These are phyloP conservation scores for Malthinus flaveolus DNA, from an alignment of 2,888 invertebrate genomes.

Conservation along the genomic window DNA sequence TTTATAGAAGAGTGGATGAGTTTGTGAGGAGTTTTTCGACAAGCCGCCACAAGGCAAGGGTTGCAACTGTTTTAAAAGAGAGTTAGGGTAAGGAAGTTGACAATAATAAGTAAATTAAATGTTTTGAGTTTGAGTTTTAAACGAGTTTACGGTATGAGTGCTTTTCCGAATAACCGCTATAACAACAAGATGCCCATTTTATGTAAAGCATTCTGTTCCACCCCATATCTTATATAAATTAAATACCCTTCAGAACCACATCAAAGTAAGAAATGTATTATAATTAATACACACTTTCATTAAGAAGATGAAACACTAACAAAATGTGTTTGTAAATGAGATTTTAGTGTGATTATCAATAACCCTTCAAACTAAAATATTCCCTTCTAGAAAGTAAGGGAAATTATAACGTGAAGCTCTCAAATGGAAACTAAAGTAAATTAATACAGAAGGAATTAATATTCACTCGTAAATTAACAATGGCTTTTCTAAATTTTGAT, in stretches of 20 bases:
- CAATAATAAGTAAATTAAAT: too few species aligned
- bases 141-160: too few species aligned
- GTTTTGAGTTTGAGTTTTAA: too few species aligned
- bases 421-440: constrained; percentile 24
- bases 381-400: constrained; percentile 11
- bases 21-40: too few species aligned
- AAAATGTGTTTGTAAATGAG: constrained; percentile 4
- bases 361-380: constrained; percentile 18
- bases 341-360: constrained; percentile 18
- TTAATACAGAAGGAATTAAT: constrained; percentile 28
- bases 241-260: constrained; percentile 1
- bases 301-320: constrained; percentile 4
- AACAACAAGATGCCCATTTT: too few species aligned
- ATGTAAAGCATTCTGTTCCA: too few species aligned
- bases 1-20: too few species aligned
- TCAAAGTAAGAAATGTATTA: constrained; percentile 6
- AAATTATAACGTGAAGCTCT: constrained; percentile 26
- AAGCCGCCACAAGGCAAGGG: too few species aligned
- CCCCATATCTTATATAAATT: neutral
- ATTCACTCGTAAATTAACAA: constrained; percentile 28
- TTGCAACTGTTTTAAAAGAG: too few species aligned
- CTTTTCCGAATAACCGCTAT: too few species aligned
- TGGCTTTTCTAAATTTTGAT: constrained; percentile 23
- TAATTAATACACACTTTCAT: neutral
- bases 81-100: too few species aligned